Conservation (phyloP, 2,797 vertebrate genomes). For the Etheostoma nigrum region DNA sequence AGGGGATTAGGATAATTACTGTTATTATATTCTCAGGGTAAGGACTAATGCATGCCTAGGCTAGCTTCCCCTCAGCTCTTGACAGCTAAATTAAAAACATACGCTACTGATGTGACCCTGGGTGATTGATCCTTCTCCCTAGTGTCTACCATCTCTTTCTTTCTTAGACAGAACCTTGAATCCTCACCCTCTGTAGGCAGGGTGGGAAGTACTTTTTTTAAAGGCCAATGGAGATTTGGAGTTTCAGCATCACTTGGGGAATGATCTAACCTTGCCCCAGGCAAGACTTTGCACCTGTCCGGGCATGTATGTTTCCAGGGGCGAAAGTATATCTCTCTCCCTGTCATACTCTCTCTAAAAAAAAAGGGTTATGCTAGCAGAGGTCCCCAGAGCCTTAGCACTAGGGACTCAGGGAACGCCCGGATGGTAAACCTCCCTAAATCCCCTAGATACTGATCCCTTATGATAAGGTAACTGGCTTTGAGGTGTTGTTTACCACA, state of each 20-base stretch:
- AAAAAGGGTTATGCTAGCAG: slow-evolving; percentile 68
- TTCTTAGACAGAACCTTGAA: slow-evolving; percentile 39
- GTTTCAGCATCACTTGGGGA: slow-evolving; percentile 70
- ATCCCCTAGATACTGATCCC: slow-evolving; percentile 79
- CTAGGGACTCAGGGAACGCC: slow-evolving; percentile 73
- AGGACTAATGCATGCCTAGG: slow-evolving; percentile 71
- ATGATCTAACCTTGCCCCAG: slow-evolving; percentile 79
- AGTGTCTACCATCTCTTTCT: slow-evolving; percentile 39
- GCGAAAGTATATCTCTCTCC: slow-evolving; percentile 66
- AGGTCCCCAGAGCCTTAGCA: slow-evolving; percentile 72
- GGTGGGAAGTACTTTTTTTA: slow-evolving; percentile 63
- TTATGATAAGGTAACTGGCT: slow-evolving; percentile 83
- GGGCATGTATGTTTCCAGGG: slow-evolving; percentile 81
- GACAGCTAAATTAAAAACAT: slow-evolving; percentile 85
- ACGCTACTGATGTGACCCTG: slow-evolving; percentile 69
- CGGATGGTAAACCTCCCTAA: slow-evolving; percentile 77
- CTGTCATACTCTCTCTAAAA: slow-evolving; percentile 56
- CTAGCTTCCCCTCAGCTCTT: slow-evolving; percentile 66
- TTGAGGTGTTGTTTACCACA: slow-evolving; percentile 84
- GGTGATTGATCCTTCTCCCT: slow-evolving; percentile 70
- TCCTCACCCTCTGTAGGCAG: slow-evolving; percentile 47
- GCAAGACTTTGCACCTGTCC: slow-evolving; percentile 84
- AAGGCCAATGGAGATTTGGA: slow-evolving; percentile 69
- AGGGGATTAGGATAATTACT: slow-evolving; percentile 85
- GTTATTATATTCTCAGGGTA: slow-evolving; percentile 81